Conservation (phyloP, 2,113 vertebrate genomes). For the Calonectris borealis region DNA sequence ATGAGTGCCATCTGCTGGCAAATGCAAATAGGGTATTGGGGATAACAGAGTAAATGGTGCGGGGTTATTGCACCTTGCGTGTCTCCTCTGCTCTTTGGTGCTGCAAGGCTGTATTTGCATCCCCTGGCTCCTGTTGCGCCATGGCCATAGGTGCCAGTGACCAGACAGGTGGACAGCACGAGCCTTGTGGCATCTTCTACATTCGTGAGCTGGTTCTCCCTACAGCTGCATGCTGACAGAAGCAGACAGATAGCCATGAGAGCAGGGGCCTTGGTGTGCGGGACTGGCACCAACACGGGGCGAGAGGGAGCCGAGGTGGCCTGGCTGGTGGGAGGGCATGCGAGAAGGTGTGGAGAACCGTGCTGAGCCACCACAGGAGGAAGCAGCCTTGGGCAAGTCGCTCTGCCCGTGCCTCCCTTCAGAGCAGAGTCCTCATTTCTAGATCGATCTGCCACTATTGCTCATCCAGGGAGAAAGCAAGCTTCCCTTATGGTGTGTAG, state of each 20-base stretch:
- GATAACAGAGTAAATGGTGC: rapidly evolving
- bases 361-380: not conserved
- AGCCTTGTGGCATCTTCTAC: rapidly evolving
- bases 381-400: not conserved
- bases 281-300: rapidly evolving
- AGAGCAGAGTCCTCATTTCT: not conserved
- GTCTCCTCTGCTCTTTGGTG: not conserved
- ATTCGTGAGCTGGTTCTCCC: rapidly evolving
- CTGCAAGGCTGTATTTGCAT: not conserved
- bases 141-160: not conserved
- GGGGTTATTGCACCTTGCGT: rapidly evolving
- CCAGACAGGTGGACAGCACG: not conserved
- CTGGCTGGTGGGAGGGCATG: not conserved
- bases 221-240: rapidly evolving
- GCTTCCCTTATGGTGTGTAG: not conserved
- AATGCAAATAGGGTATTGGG: not conserved
- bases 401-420: not conserved
- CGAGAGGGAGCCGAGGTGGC: not conserved
- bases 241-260: rapidly evolving
- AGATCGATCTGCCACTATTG: not conserved
- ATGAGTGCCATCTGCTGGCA: slow-evolving; percentile 50
- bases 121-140: not conserved
- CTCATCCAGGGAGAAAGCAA: not conserved
- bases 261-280: not conserved
- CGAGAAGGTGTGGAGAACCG: not conserved